phyloP scores from a whole-genome alignment of 2,113 vertebrate genomes.

The Gymnogyps californianus region DNA sequence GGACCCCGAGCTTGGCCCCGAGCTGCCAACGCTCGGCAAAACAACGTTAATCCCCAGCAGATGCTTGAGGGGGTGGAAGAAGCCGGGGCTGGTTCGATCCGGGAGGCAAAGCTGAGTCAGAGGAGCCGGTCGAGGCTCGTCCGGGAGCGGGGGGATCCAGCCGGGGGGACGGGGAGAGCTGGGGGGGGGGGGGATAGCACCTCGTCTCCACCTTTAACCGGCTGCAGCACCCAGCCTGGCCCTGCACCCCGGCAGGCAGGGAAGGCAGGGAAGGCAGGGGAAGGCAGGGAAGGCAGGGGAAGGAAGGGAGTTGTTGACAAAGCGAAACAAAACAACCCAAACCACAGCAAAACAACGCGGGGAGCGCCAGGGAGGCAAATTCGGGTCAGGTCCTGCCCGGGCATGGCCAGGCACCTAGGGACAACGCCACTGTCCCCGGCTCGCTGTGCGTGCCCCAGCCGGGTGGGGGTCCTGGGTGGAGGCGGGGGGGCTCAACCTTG shows the following conservation, averaged over 20 bases:
- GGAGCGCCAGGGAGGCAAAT: not conserved
- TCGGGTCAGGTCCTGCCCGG: not conserved
- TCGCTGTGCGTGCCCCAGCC: rapidly evolving
- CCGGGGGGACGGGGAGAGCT: not conserved
- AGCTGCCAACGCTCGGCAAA: not conserved
- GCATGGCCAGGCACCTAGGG: not conserved
- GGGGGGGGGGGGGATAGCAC: no score
- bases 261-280: not conserved
- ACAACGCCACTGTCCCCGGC: not conserved
- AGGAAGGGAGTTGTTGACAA: not conserved
- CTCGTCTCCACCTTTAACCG: not conserved
- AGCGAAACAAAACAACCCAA: not conserved
- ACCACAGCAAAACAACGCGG: rapidly evolving
- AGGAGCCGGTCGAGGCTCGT: rapidly evolving
- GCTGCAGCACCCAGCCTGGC: rapidly evolving
- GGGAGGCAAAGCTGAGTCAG: not conserved
- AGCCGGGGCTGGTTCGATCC: not conserved
- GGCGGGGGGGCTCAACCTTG: not conserved
- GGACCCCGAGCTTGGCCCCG: not conserved
- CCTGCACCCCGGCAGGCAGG: rapidly evolving
- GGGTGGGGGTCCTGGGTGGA: no score
- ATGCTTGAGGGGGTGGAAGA: not conserved
- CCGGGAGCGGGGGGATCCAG: not conserved
- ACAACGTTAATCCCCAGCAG: not conserved
- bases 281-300: not conserved